These are phyloP conservation scores for Decapterus maruadsi DNA, from an alignment of 2,797 vertebrate species.

Conservation along the genomic window DNA sequence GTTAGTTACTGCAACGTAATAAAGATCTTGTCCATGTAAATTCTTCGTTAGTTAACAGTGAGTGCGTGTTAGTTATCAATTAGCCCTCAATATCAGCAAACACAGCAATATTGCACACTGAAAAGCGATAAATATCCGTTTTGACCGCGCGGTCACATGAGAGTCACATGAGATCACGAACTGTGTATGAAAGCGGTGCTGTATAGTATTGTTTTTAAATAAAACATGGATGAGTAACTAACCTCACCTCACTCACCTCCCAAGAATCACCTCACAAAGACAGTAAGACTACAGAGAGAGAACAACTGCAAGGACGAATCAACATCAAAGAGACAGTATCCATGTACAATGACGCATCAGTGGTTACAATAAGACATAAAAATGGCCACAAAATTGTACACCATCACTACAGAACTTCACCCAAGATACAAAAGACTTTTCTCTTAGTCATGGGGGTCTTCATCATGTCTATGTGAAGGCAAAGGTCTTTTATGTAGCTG, in stretches of 20 bases:
- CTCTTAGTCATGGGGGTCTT: not conserved
- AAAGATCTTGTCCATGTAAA: not conserved
- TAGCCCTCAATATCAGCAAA: not conserved
- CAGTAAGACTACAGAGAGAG: not conserved
- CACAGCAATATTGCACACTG: not conserved
- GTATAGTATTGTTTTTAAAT: not conserved
- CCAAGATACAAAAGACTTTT: not conserved
- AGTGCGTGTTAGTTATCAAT: not conserved
- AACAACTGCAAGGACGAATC: not conserved
- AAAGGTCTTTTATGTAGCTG: not conserved
- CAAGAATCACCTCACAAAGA: not conserved
- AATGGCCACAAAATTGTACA: too few species aligned
- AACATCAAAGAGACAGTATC: not conserved
- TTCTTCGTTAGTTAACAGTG: not conserved
- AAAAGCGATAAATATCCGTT: not conserved
- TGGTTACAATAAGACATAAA: not conserved
- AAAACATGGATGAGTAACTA: too few species aligned
- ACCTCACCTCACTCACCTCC: too few species aligned
- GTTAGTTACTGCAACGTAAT: not conserved
- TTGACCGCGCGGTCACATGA: slow-evolving; percentile 65
- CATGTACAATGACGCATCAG: not conserved
- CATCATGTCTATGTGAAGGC: too few species aligned
- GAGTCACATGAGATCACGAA: slow-evolving; percentile 55
- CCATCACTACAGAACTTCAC: too few species aligned
- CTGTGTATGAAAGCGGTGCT: not conserved